Evolutionary conservation across 2,797 vertebrate genomes (phyloP).

Genomic region (Spondyliosoma cantharus): DNA sequence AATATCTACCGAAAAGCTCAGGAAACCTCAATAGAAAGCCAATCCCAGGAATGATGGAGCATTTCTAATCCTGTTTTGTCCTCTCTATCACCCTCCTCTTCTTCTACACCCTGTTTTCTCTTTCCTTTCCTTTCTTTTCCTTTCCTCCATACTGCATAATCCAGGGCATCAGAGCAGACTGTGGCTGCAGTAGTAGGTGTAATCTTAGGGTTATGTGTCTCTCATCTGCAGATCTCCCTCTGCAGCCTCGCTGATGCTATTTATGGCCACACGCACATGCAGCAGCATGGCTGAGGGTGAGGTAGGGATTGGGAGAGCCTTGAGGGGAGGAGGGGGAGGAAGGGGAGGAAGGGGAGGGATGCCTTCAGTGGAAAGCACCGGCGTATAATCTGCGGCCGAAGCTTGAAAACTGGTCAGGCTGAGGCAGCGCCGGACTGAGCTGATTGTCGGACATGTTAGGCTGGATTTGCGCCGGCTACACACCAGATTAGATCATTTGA

Average conservation of each 20-base stretch:
- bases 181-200: conserved; percentile 62
- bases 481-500: conserved; percentile 37
- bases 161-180: conserved; percentile 45
- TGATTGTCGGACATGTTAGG: conserved; percentile 19
- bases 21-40: conserved; percentile 62
- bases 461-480: conserved; percentile 34
- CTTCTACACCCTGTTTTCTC: neutral
- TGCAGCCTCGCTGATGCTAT: conserved; percentile 70
- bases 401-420: conserved; percentile 26
- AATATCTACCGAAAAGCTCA: conserved; percentile 68
- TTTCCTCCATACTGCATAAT: conserved; percentile 18
- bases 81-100: conserved; percentile 11
- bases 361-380: conserved; percentile 53
- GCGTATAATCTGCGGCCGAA: conserved; percentile 49
- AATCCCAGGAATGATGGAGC: conserved; percentile 56
- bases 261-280: conserved; percentile 73
- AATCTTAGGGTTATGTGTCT: conserved; percentile 61
- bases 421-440: conserved; percentile 5
- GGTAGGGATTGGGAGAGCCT: conserved; percentile 65
- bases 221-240: conserved; percentile 74
- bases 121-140: conserved; percentile 5
- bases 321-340: conserved; percentile 31
- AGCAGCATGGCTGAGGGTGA: conserved; percentile 57
- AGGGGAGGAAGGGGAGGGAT: conserved; percentile 38
- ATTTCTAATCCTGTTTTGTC: conserved; percentile 65